Evolutionary conservation across 2,113 vertebrate species (phyloP), one percentile per base, ranked within the genome.

Genomic region (Esox niger): DNA sequence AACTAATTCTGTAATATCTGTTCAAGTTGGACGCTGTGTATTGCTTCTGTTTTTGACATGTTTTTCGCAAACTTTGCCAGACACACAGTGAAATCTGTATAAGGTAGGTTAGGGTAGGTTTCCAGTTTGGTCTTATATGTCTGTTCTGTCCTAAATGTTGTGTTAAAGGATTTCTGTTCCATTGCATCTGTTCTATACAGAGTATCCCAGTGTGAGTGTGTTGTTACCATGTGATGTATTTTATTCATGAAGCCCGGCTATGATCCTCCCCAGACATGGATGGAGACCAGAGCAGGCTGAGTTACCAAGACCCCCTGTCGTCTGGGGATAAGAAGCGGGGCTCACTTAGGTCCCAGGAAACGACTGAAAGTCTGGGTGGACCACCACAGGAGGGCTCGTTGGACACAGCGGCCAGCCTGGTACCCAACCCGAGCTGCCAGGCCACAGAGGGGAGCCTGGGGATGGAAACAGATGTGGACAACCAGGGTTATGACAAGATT

Each of bases 251-350:
- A 43, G 47, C n/a, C 47, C n/a, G n/a, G 20, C 25, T 38, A 2
- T 54, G 38, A 17, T 32, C 33, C n/a, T 47, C 49, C 27, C 66
- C 76, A 95, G 95, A 93, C 78, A 84, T 91, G 79, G 92, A 93
- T 79, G 88, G 60, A 26, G 62, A 52, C 71, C 91, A 83, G 72
- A 91, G 84, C 73, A 89, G 80, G 30, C 79, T 80, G 73, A 84
- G 85, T 73, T 92, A 86, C 83, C 1, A 85, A 30, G 68, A 77
- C 58, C 76, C 79, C 21, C 61, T 58, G 27, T 20, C 0, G 5
- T 52, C 68, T 29, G 30, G 25, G 2, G 20, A 55, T 29, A 90
- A 90, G 68, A 79, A 64, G 1, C 6, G 9, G 32, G 20, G 68
- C 31, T 86, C 90, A 15, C 15, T 86, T 21, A 71, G 73, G 31